phyloP scores from a whole-genome alignment of 2,113 vertebrate genomes.

The Spea bombifrons region DNA sequence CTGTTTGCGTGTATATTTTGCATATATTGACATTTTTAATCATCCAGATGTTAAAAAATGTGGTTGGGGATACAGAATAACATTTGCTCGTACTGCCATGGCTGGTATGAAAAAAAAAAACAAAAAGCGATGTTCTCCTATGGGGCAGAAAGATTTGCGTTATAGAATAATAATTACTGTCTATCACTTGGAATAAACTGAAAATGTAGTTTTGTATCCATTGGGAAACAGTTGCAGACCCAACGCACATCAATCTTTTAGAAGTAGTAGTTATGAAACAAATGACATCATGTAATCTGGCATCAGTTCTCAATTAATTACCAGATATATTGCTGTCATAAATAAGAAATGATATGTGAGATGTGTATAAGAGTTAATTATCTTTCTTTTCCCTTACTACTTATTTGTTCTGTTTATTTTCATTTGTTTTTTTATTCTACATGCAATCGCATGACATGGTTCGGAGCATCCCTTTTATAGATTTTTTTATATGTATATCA shows the following conservation, averaged over 20 bases:
- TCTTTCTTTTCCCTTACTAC: too few relatives aligned
- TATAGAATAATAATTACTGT: slow-evolving; percentile 15
- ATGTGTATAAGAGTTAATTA: too few relatives aligned
- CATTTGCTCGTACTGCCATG: neutral
- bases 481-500: too few relatives aligned
- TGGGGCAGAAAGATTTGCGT: neutral
- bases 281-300: neutral
- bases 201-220: neutral
- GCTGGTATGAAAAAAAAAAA: neutral
- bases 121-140: neutral
- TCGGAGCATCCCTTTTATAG: too few relatives aligned
- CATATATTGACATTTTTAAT: slow-evolving; percentile 16
- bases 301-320: neutral
- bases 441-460: too few relatives aligned
- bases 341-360: too few relatives aligned
- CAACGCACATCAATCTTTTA: neutral
- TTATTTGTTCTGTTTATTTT: too few relatives aligned
- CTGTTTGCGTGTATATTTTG: neutral
- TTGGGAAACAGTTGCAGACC: neutral
- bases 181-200: neutral
- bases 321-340: neutral
- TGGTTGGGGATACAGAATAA: slow-evolving; percentile 54
- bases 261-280: neutral
- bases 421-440: too few relatives aligned
- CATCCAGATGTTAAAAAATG: slow-evolving; percentile 26